phyloP scores from a whole-genome alignment of 2,888 invertebrate genomes.

The Antheraea yamamai region DNA sequence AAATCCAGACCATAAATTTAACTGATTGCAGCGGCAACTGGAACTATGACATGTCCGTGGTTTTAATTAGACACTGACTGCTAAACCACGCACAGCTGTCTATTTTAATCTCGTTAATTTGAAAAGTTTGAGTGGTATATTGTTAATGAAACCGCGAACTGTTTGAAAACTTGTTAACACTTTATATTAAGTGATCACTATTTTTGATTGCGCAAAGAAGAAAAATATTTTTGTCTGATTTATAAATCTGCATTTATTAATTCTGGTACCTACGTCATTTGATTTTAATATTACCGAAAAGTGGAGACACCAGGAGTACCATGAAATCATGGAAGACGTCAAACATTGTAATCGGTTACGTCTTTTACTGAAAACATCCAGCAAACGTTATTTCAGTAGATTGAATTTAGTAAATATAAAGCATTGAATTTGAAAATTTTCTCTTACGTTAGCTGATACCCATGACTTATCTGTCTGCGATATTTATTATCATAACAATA shows the following conservation, averaged over 20 bases:
- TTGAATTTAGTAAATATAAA: too few relatives aligned
- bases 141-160: neutral
- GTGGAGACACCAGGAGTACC: too few relatives aligned
- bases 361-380: too few relatives aligned
- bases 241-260: neutral
- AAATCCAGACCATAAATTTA: neutral
- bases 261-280: neutral
- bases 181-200: neutral
- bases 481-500: too few relatives aligned
- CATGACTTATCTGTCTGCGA: too few relatives aligned
- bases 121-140: slow-evolving; percentile 6
- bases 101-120: slow-evolving; percentile 7
- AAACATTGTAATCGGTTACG: too few relatives aligned
- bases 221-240: neutral
- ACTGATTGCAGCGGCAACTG: neutral
- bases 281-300: neutral
- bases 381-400: too few relatives aligned
- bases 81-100: neutral
- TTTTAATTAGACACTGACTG: slow-evolving; percentile 9
- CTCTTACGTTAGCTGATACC: too few relatives aligned
- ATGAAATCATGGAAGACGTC: too few relatives aligned
- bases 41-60: neutral
- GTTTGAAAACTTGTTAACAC: neutral
- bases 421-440: too few relatives aligned
- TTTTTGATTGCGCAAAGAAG: neutral